Evolutionary conservation across 2,113 vertebrate genomes (phyloP).

Genomic region (Natator depressus): DNA sequence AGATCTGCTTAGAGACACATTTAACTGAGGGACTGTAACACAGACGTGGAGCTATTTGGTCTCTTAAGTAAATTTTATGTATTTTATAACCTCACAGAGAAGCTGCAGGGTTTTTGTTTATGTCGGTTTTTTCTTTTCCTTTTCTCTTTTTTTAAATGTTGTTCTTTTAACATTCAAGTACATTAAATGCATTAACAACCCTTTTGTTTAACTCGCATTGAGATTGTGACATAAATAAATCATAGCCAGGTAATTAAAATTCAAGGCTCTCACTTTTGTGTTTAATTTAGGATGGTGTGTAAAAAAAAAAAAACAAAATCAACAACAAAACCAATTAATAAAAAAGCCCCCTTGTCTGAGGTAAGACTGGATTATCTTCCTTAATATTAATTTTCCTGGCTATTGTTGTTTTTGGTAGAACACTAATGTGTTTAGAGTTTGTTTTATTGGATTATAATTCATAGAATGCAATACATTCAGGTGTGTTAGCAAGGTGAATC

Average conservation of each 20-base stretch:
- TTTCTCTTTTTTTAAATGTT: neutral
- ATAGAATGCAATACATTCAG: neutral
- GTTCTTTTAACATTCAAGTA: neutral
- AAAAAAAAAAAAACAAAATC: neutral
- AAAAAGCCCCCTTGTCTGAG: neutral
- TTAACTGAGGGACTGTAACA: neutral
- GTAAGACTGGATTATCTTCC: neutral
- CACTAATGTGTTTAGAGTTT: too few species aligned
- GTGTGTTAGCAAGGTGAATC: neutral
- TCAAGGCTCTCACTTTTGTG: neutral
- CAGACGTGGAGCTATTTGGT: constrained; percentile 31
- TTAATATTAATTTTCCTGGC: neutral
- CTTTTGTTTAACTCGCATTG: neutral
- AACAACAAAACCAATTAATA: neutral
- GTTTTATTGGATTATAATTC: neutral
- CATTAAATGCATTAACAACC: neutral
- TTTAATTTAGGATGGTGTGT: neutral
- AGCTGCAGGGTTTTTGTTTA: neutral
- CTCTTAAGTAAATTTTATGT: constrained; percentile 24
- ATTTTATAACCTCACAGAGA: constrained; percentile 37
- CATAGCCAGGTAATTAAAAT: neutral
- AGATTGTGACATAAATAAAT: neutral
- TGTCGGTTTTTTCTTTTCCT: neutral
- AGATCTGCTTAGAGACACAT: neutral
- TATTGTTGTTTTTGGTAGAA: neutral